Conservation (phyloP, 2,797 vertebrate species). For the Sciaenops ocellatus region DNA sequence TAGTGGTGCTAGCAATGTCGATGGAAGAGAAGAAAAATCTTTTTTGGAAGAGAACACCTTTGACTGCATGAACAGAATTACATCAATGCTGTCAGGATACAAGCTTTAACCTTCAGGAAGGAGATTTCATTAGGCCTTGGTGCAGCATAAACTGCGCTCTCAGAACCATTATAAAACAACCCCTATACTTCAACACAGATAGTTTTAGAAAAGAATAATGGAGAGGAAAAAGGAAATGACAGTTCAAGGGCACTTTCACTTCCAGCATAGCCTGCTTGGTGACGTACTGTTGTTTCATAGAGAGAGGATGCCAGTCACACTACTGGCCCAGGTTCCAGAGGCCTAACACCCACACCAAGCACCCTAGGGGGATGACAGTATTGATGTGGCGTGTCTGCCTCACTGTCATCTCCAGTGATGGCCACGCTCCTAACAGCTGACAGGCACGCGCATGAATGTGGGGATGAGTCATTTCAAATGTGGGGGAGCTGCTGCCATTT, state of each 20-base stretch:
- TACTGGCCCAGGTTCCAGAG: slow-evolving; percentile 63
- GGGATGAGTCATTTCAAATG: slow-evolving; percentile 73
- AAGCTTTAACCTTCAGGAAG: slow-evolving; percentile 50
- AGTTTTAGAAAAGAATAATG: slow-evolving; percentile 54
- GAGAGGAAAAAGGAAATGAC: slow-evolving; percentile 59
- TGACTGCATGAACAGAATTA: slow-evolving; percentile 27
- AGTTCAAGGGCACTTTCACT: slow-evolving; percentile 71
- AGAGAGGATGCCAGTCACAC: slow-evolving; percentile 58
- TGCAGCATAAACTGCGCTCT: slow-evolving; percentile 35
- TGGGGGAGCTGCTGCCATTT: slow-evolving; percentile 66
- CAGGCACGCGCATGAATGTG: slow-evolving; percentile 67
- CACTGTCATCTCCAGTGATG: slow-evolving; percentile 69
- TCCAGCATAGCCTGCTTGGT: slow-evolving; percentile 53
- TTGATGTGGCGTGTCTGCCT: slow-evolving; percentile 71
- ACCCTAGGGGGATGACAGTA: slow-evolving; percentile 63
- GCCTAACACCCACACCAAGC: slow-evolving; percentile 63
- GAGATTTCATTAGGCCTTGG: slow-evolving; percentile 51
- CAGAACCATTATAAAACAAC: slow-evolving; percentile 46
- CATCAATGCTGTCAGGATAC: slow-evolving; percentile 20
- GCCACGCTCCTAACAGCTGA: slow-evolving; percentile 70
- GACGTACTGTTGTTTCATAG: slow-evolving; percentile 52
- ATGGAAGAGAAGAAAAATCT: slow-evolving; percentile 1
- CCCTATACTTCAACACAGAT: slow-evolving; percentile 20
- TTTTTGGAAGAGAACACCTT: slow-evolving; percentile 9
- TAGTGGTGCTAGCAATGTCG: neutral